phyloP scores from a whole-genome alignment of 2,113 vertebrate genomes.

The Ceyx margarethae region DNA sequence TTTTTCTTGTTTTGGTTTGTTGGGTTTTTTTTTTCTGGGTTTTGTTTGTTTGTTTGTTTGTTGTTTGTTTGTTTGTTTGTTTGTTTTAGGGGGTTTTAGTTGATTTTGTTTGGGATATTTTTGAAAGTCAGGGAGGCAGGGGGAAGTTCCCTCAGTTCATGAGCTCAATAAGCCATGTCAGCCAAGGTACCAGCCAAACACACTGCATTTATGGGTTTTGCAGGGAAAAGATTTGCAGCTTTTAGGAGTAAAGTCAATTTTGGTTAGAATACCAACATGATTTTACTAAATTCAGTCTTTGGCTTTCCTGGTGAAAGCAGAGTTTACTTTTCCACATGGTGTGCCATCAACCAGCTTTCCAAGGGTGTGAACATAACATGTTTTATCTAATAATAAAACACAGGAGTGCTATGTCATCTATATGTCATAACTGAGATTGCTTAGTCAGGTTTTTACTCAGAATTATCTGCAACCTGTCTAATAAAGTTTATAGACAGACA shows the following conservation, averaged over 20 bases:
- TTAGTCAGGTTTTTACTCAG: background rate
- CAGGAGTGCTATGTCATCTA: background rate
- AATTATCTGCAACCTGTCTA: background rate
- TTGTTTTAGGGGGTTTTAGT: too few species aligned
- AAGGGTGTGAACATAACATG: background rate
- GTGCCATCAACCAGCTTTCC: background rate
- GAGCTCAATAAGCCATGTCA: background rate
- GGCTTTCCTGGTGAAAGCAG: background rate
- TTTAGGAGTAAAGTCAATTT: background rate
- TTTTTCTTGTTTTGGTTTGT: background rate
- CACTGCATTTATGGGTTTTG: background rate
- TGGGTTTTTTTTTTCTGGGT: too few species aligned
- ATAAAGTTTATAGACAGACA: background rate
- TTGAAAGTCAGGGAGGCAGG: too few species aligned
- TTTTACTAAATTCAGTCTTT: background rate
- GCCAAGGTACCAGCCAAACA: background rate
- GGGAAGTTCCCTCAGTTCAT: background rate
- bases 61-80: too few species aligned
- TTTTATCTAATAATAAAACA: background rate
- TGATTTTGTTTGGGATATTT: too few species aligned
- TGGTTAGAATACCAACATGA: background rate
- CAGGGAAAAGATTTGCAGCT: background rate
- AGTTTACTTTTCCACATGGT: background rate
- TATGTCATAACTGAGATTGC: background rate
- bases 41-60: too few species aligned